Base-by-base conservation (phyloP, 1,140 invertebrate species). In the Sarcophaga bullata region DNA sequence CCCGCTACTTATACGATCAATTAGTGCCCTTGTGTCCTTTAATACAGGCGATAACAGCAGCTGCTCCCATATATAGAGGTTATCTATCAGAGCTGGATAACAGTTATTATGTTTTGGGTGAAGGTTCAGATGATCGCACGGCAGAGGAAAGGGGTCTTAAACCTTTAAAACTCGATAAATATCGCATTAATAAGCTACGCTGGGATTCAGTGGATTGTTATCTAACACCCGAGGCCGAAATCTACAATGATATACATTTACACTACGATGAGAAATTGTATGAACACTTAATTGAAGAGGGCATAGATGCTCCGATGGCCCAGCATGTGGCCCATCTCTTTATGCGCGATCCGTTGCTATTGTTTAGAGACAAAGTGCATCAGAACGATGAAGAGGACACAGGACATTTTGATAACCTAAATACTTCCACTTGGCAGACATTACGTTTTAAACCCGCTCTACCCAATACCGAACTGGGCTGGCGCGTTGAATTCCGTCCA, bases 401-500 rank as follows among this genome's bases (percentile, higher is more conserved):
- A 0, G 98, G 99, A 91, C 98, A 99, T 91, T 99, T 99, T 93
- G 99, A 99, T 96, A 99, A 99, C 89, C 99, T 99, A 86, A 98
- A 99, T 91, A 99, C 98, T 0, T 99, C 99, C 6, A 99, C 99
- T 92, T 99, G 99, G 99, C 98, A 99, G 92, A 99, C 98, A 11
- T 99, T 99, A 98, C 93, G 99, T 17, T 99, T 99, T 91, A 99
- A 99, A 91, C 97, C 98, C 62, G 98, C 99, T 82, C 97, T 97
- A 19, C 95, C 96, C 2, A 95, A 98, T 89, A 98, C 97, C 11
- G 94, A 95, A 58, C 99, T 99, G 89, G 98, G 99, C 19, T 99
- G 99, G 99, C 93, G 99, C 84, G 99, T 99, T 5, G 99, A 99
- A 92, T 99, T 99, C 92, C 94, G 99, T 72, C 98, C 99, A 50